Evolutionary conservation across 1,140 invertebrate genomes (phyloP).

Genomic region (Listronotus bonariensis): DNA sequence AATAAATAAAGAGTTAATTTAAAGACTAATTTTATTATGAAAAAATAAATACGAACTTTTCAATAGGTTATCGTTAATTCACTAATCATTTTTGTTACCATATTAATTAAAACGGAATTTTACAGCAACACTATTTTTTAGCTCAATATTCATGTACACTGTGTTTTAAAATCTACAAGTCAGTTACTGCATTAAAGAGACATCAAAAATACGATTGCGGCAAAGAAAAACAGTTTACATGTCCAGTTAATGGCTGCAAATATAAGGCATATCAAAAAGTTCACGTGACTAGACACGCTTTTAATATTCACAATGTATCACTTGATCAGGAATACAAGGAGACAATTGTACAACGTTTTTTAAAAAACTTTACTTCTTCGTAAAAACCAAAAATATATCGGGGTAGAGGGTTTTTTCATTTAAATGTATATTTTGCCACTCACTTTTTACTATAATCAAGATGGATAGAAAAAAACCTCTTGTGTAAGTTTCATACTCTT

Average conservation of each 20-base stretch:
- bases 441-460: no score
- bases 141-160: constrained; percentile 4
- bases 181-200: constrained; percentile 58
- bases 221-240: constrained; percentile 75
- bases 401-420: no score
- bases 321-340: not conserved
- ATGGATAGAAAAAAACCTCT: no score
- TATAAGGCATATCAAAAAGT: constrained; percentile 61
- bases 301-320: constrained; percentile 65
- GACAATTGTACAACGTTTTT: not conserved
- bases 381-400: no score
- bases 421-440: no score
- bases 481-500: no score
- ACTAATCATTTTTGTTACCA: no score
- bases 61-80: no score
- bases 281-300: constrained; percentile 62
- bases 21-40: no score
- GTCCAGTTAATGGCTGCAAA: constrained; percentile 70
- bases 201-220: constrained; percentile 67
- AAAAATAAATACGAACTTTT: no score
- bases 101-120: no score
- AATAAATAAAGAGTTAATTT: no score
- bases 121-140: constrained; percentile 5
- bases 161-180: constrained; percentile 20
- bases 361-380: not conserved